A percentile compares a stretch with the other conserved stretches of the same genome.
These are phyloP conservation scores for Etheostoma cragini DNA, from an alignment of 2,113 vertebrate species.

Conservation along the genomic window DNA sequence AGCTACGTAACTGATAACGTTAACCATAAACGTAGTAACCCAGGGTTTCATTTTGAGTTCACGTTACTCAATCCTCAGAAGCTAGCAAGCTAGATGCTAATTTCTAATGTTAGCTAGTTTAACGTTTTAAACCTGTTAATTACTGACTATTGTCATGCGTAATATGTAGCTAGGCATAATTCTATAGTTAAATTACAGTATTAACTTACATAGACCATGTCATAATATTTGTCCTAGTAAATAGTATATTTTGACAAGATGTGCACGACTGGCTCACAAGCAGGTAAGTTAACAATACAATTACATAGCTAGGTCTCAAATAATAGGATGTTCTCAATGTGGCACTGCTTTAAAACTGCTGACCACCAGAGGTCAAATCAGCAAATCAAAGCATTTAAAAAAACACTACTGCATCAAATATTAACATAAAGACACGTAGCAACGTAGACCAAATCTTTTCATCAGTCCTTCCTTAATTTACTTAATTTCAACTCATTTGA, in stretches of 20 bases:
- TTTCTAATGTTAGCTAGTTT: neutral
- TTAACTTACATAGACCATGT: neutral
- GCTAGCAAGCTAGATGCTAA: neutral
- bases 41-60: too few species aligned
- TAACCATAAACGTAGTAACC: too few species aligned
- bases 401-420: too few species aligned
- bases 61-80: neutral
- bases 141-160: neutral
- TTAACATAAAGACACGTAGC: neutral
- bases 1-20: too few species aligned
- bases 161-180: too few species aligned
- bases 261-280: neutral
- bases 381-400: neutral
- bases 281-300: neutral
- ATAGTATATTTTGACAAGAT: neutral
- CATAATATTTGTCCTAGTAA: neutral
- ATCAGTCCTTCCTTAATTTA: neutral
- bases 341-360: neutral
- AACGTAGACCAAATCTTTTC: neutral
- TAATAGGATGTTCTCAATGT: neutral
- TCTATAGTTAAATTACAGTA: neutral
- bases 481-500: too few species aligned
- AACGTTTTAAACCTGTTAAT: neutral
- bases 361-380: conserved; percentile 1
- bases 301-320: neutral